These are phyloP conservation scores for Andrena cerasifolii DNA, from an alignment of 1,140 invertebrate genomes.

Conservation along the genomic window DNA sequence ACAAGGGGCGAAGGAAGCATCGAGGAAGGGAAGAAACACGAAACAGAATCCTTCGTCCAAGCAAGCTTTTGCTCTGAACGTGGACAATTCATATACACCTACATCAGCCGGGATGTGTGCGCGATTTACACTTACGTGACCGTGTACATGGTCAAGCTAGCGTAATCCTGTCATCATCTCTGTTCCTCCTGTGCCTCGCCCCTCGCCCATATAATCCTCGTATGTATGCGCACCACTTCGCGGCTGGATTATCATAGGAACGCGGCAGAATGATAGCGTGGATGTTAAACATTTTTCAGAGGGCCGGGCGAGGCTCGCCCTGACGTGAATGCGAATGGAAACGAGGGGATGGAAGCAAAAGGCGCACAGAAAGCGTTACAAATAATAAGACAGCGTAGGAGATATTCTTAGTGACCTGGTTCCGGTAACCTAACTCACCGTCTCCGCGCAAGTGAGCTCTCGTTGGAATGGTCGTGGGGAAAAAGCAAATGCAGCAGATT, in stretches of 20 bases:
- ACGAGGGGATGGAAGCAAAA: slow-evolving; percentile 2
- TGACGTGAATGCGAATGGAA: background rate
- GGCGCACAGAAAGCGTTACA: background rate
- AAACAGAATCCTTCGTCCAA: background rate
- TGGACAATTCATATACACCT: slow-evolving; percentile 39
- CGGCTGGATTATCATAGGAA: slow-evolving; percentile 47
- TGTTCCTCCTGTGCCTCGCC: slow-evolving; percentile 2
- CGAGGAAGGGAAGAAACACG: slow-evolving; percentile 4
- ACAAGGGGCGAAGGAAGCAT: background rate
- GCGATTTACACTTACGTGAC: slow-evolving; percentile 28
- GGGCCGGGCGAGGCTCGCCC: slow-evolving; percentile 14
- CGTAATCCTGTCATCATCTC: slow-evolving; percentile 45
- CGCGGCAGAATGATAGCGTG: slow-evolving; percentile 33
- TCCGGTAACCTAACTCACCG: background rate
- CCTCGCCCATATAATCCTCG: background rate
- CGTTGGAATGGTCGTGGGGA: too few relatives aligned
- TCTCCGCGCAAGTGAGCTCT: background rate
- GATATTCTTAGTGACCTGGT: background rate
- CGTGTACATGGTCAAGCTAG: slow-evolving; percentile 17
- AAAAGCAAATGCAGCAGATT: too few relatives aligned
- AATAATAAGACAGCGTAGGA: background rate
- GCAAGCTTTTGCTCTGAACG: slow-evolving; percentile 35
- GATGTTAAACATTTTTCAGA: slow-evolving; percentile 47
- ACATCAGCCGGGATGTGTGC: slow-evolving; percentile 6
- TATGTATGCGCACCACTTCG: slow-evolving; percentile 28